phyloP scores from a whole-genome alignment of 64 coral and sea anemone genomes.

The Stichodactyla helianthus region DNA sequence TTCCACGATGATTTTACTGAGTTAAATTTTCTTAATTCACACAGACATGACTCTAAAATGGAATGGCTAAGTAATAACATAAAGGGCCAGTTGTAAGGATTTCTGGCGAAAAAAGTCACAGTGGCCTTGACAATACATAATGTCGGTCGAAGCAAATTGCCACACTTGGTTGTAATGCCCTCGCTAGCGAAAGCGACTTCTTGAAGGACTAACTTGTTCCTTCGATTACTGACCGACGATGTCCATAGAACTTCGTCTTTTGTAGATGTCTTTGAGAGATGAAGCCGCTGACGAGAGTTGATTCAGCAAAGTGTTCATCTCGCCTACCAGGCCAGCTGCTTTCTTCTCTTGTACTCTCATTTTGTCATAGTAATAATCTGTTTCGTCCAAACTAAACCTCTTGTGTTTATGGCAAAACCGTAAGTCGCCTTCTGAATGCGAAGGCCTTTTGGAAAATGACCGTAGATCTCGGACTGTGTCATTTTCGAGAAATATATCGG shows the following conservation, averaged over 20 bases:
- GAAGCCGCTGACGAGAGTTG: slow-evolving; percentile 75
- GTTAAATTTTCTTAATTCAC: slow-evolving; percentile 4
- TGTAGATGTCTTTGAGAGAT: slow-evolving; percentile 84
- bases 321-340: slow-evolving; percentile 66
- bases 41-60: not conserved
- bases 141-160: not conserved
- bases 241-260: slow-evolving; percentile 56
- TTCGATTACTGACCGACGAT: slow-evolving; percentile 2
- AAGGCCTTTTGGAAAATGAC: slow-evolving; percentile 41
- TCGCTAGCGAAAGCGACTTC: not conserved
- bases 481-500: slow-evolving; percentile 21
- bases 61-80: not conserved
- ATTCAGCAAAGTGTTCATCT: slow-evolving; percentile 89
- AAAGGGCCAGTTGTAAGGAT: not conserved
- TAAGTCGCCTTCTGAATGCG: slow-evolving; percentile 30
- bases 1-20: too few relatives aligned
- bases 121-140: not conserved
- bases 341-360: slow-evolving; percentile 56
- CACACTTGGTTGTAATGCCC: not conserved
- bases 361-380: slow-evolving; percentile 39
- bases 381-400: slow-evolving; percentile 38
- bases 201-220: not conserved
- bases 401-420: slow-evolving; percentile 11
- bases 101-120: not conserved
- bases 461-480: slow-evolving; percentile 2